Evolutionary conservation across 2,888 invertebrate species (phyloP).

Genomic region (Drosophila neutralis): DNA sequence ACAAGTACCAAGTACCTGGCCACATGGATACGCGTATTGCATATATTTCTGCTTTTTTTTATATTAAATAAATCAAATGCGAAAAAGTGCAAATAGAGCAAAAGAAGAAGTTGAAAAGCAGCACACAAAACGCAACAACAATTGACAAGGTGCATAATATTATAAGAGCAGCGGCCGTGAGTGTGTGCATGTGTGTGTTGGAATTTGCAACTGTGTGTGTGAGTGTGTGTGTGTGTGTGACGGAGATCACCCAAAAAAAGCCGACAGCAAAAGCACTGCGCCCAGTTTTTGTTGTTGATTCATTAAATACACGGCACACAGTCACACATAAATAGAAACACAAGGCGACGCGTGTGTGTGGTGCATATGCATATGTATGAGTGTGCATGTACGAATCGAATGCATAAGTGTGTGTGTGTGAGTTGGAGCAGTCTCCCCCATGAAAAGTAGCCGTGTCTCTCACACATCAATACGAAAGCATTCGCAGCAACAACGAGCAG

Average conservation of each 20-base stretch:
- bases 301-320: constrained; percentile 66
- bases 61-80: constrained; percentile 36
- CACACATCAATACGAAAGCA: constrained; percentile 57
- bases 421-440: constrained; percentile 67
- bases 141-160: constrained; percentile 26
- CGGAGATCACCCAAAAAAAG: constrained; percentile 77
- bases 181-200: constrained; percentile 15
- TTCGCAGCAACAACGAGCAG: constrained; percentile 45
- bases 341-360: constrained; percentile 34
- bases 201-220: constrained; percentile 36
- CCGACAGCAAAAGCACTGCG: constrained; percentile 75
- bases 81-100: constrained; percentile 10
- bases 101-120: neutral
- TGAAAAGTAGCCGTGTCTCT: constrained; percentile 47
- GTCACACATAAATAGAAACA: constrained; percentile 19
- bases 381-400: constrained; percentile 13
- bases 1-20: constrained; percentile 40
- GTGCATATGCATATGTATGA: constrained; percentile 23
- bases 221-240: constrained; percentile 49
- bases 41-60: constrained; percentile 36
- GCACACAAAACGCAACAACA: neutral
- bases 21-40: constrained; percentile 46
- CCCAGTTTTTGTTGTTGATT: constrained; percentile 82
- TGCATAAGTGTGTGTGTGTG: constrained; percentile 56
- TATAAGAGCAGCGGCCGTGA: constrained; percentile 40